A percentile compares a stretch with the other conserved stretches of the same genome.
These are phyloP conservation scores for Melinaea menophilus DNA, from an alignment of 2,888 invertebrate genomes.

Conservation along the genomic window DNA sequence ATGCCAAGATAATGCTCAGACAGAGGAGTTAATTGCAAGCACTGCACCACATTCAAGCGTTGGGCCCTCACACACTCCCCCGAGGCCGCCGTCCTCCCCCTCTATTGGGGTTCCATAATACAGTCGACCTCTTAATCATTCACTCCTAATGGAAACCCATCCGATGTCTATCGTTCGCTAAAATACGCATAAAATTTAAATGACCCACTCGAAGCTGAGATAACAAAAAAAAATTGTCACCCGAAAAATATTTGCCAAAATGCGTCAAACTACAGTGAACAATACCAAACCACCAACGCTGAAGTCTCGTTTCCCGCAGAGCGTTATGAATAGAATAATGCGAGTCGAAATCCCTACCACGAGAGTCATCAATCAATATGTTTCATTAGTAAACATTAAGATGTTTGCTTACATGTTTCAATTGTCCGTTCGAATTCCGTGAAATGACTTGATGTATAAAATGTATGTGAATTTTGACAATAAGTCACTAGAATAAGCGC, in stretches of 20 bases:
- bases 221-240: slow-evolving; percentile 48
- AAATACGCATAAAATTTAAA: slow-evolving; percentile 74
- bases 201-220: slow-evolving; percentile 49
- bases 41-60: slow-evolving; percentile 61
- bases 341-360: slow-evolving; percentile 62
- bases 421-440: slow-evolving; percentile 66
- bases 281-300: slow-evolving; percentile 73
- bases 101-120: slow-evolving; percentile 31
- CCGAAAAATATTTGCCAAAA: slow-evolving; percentile 65
- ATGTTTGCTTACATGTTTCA: slow-evolving; percentile 76
- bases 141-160: slow-evolving; percentile 69
- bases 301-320: slow-evolving; percentile 62
- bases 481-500: slow-evolving; percentile 33
- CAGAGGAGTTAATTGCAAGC: slow-evolving; percentile 74
- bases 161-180: slow-evolving; percentile 48
- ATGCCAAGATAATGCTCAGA: slow-evolving; percentile 66
- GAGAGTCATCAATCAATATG: slow-evolving; percentile 75
- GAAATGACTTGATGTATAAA: slow-evolving; percentile 62
- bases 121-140: slow-evolving; percentile 67
- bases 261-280: slow-evolving; percentile 52
- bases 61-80: slow-evolving; percentile 49
- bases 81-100: slow-evolving; percentile 37
- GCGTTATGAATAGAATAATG: slow-evolving; percentile 73
- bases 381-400: slow-evolving; percentile 79
- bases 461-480: slow-evolving; percentile 7